These are phyloP conservation scores for Dasysyrphus albostriatus DNA, from an alignment of 2,888 invertebrate species.

Conservation along the genomic window DNA sequence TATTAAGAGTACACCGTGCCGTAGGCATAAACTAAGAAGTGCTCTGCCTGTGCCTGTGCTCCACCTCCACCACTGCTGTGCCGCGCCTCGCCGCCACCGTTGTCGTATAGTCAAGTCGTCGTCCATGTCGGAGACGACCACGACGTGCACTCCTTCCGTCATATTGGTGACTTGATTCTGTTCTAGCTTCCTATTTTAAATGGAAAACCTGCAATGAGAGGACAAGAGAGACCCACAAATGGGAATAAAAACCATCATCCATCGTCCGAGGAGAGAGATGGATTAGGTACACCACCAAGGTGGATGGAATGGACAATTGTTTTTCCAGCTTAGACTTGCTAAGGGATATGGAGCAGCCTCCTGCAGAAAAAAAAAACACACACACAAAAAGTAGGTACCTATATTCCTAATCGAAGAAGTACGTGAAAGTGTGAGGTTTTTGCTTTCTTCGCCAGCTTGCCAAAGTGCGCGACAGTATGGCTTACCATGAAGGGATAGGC, in stretches of 20 bases:
- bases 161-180: slow-evolving; percentile 75
- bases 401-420: slow-evolving; percentile 52
- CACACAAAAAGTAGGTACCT: slow-evolving; percentile 9
- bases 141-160: slow-evolving; percentile 75
- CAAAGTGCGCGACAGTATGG: slow-evolving; percentile 4
- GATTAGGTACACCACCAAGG: slow-evolving; percentile 54
- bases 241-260: slow-evolving; percentile 36
- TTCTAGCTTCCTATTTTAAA: slow-evolving; percentile 74
- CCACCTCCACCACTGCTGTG: neutral
- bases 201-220: slow-evolving; percentile 42
- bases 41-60: neutral
- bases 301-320: slow-evolving; percentile 43
- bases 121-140: slow-evolving; percentile 56
- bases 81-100: no score
- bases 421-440: slow-evolving; percentile 75
- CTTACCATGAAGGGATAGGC: slow-evolving; percentile 42
- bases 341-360: slow-evolving; percentile 66
- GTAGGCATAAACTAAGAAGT: slow-evolving; percentile 58
- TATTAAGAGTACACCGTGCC: slow-evolving; percentile 59
- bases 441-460: slow-evolving; percentile 52
- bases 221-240: slow-evolving; percentile 19
- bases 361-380: slow-evolving; percentile 1
- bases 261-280: slow-evolving; percentile 51
- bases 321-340: slow-evolving; percentile 15
- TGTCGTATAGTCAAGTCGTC: slow-evolving; percentile 23